These are phyloP conservation scores for Tigriopus japonicus DNA, from an alignment of 1,140 invertebrate genomes.

Conservation along the genomic window DNA sequence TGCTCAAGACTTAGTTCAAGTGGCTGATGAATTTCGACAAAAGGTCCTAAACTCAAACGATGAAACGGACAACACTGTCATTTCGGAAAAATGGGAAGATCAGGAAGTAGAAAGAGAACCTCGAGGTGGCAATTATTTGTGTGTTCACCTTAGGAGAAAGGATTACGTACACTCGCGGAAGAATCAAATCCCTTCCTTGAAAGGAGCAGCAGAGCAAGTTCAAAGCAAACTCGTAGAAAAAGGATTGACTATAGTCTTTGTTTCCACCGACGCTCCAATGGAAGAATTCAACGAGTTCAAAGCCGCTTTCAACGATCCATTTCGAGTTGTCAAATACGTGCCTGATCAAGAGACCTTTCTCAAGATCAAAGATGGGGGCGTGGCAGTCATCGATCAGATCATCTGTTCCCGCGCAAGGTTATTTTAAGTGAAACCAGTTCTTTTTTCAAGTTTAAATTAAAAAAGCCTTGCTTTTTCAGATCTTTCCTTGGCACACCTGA, in stretches of 20 bases:
- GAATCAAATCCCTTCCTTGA: conserved; percentile 47
- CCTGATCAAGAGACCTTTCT: conserved; percentile 27
- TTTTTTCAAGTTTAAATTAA: too few relatives aligned
- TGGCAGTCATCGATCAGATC: conserved; percentile 90
- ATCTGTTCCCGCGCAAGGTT: conserved; percentile 67
- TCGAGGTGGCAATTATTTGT: conserved; percentile 53
- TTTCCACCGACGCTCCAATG: conserved; percentile 55
- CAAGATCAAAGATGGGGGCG: conserved; percentile 47
- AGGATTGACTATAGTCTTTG: conserved; percentile 44
- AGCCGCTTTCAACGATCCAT: conserved; percentile 18
- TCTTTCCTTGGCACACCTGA: conserved; percentile 78
- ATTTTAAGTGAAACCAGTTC: neutral
- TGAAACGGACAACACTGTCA: conserved; percentile 35
- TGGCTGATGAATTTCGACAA: conserved; percentile 48
- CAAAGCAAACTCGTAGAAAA: conserved; percentile 34
- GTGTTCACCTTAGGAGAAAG: conserved; percentile 56
- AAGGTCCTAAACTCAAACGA: conserved; percentile 44
- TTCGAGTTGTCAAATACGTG: conserved; percentile 31
- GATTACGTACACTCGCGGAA: conserved; percentile 54
- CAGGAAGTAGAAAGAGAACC: conserved; percentile 34
- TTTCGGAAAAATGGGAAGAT: conserved; percentile 38
- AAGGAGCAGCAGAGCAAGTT: conserved; percentile 49
- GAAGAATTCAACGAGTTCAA: conserved; percentile 19
- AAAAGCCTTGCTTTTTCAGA: conserved; percentile 25
- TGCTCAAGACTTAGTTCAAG: conserved; percentile 40